Conservation (phyloP, 1,140 invertebrate species). For the Pollicipes pollicipes region DNA sequence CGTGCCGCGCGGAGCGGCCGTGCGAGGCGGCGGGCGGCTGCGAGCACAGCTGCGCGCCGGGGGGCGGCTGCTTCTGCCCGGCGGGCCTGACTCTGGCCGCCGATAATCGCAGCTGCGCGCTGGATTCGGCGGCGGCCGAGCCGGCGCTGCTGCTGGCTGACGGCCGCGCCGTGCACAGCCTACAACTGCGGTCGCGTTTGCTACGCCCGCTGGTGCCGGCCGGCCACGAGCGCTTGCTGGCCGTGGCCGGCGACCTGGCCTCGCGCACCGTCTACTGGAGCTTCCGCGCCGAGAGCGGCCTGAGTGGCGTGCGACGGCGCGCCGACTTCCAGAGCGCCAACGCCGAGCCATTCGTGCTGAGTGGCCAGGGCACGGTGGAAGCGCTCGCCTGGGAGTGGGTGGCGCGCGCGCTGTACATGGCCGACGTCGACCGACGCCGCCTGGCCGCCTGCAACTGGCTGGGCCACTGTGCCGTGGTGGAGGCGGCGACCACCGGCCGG, state of each 20-base stretch:
- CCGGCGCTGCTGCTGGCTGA: background rate
- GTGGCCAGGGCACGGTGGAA: background rate
- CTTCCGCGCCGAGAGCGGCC: background rate
- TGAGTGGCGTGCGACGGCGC: background rate
- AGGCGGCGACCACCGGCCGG: background rate
- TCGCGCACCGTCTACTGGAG: background rate
- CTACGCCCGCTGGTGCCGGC: background rate
- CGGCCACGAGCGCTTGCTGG: background rate
- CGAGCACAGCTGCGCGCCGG: background rate
- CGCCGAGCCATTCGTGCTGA: background rate
- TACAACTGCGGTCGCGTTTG: background rate
- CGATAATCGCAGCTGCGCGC: background rate
- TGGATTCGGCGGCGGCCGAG: background rate
- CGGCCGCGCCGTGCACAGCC: background rate
- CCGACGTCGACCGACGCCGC: background rate
- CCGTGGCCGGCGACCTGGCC: background rate
- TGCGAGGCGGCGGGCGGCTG: background rate
- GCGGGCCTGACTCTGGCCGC: background rate
- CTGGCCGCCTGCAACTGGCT: background rate
- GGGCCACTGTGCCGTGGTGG: conserved; percentile 1
- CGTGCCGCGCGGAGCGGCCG: background rate
- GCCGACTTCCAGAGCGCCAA: background rate
- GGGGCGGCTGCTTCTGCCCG: background rate
- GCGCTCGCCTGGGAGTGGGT: conserved; percentile 4
- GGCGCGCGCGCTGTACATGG: background rate